Evolutionary conservation across 2,113 vertebrate species (phyloP), one percentile per base, ranked within the genome.

Genomic region (Meles meles): DNA sequence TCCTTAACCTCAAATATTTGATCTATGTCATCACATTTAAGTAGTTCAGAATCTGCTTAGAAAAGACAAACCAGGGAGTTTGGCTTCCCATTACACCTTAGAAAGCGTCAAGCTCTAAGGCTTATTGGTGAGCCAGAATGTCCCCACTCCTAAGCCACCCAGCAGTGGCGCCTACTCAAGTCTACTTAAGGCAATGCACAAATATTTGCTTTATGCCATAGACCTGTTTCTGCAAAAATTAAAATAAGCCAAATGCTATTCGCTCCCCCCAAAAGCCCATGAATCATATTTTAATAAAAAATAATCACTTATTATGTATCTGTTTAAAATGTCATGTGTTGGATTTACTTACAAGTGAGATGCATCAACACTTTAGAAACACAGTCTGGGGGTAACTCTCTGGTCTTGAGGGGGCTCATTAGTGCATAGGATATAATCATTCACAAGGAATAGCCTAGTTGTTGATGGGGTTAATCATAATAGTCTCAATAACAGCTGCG

Each of bases 1-100:
- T 96, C 59, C 72, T 93, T 93, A 97, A 95, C 97, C 97, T 96
- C 97, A 98, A 95, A 96, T 97, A 98, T 98, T 96, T 96, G 96
- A 96, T 97, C 92, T 88, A 76, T 97, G 98, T 96, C 96, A 97
- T 97, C 92, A 95, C 90, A 65, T 96, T 90, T 95, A 90, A 96
- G 96, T 72, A 84, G 93, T 81, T 97, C 92, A 88, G 93, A 90
- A 93, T 96, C 90, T 97, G 80, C 71, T 93, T 90, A 71, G 95
- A 96, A 93, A 90, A 97, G 87, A 94, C 76, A 95, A 90, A 61
- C 39, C 42, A 57, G 47, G 55, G 81, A 84, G 80, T 93, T 72
- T 92, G 84, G 89, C 65, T 96, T 88, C 65, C 90, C 88, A 88
- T 80, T 61, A 76, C 20, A 49, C 59, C 44, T 92, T 91, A 91